phyloP scores from a whole-genome alignment of 2,888 invertebrate genomes.

The Trichopoda pennipes region DNA sequence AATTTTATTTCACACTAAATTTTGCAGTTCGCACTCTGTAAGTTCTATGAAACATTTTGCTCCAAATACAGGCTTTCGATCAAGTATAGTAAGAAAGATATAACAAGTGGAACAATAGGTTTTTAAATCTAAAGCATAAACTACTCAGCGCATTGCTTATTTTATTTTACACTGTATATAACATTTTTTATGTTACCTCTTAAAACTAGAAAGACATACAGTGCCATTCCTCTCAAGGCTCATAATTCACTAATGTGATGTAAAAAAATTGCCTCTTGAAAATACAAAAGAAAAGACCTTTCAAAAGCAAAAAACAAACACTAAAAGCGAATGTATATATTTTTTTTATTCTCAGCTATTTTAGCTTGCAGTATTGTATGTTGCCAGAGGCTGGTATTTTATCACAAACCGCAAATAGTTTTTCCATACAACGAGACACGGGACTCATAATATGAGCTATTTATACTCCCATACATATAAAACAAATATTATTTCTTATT shows the following conservation, averaged over 20 bases:
- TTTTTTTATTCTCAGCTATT: constrained; percentile 16
- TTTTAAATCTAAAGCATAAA: too few species aligned
- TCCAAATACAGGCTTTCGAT: too few species aligned
- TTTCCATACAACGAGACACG: constrained; percentile 55
- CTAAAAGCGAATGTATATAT: background rate
- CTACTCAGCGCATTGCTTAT: background rate
- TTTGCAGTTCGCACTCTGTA: too few species aligned
- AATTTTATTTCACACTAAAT: too few species aligned
- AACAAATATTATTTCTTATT: constrained; percentile 48
- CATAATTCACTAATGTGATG: constrained; percentile 46
- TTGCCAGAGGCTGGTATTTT: constrained; percentile 18
- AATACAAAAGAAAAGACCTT: background rate
- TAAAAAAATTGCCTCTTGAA: constrained; percentile 1
- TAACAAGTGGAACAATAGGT: too few species aligned
- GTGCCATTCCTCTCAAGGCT: constrained; percentile 45
- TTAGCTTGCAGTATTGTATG: background rate
- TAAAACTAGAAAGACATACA: constrained; percentile 6
- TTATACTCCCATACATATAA: constrained; percentile 39
- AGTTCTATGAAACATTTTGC: too few species aligned
- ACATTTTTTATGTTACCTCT: background rate
- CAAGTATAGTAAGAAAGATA: too few species aligned
- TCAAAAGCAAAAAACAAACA: background rate
- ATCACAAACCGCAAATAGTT: constrained; percentile 44
- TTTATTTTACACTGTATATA: background rate
- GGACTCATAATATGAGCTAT: constrained; percentile 59